phyloP scores from a whole-genome alignment of 2,113 vertebrate genomes.

The Dendropsophus ebraccatus region DNA sequence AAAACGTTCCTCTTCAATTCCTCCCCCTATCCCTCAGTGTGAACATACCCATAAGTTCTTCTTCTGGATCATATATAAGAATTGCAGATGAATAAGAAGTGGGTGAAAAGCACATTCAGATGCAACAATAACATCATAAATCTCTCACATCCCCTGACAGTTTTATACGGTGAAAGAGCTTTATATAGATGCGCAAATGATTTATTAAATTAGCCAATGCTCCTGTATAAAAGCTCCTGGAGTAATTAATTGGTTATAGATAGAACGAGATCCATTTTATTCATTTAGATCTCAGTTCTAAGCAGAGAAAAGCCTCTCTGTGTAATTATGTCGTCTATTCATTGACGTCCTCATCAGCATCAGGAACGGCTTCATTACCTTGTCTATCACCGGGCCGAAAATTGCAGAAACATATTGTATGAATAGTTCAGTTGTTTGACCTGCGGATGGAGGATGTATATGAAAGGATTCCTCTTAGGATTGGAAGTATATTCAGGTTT shows the following conservation, averaged over 20 bases:
- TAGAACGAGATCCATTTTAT: neutral
- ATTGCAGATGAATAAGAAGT: neutral
- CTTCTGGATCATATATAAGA: no score
- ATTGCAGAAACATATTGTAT: slow-evolving; percentile 32
- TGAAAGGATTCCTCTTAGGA: slow-evolving; percentile 24
- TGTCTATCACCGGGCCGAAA: slow-evolving; percentile 47
- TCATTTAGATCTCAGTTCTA: neutral
- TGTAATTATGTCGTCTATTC: slow-evolving; percentile 9
- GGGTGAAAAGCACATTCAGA: neutral
- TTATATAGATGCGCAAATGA: neutral
- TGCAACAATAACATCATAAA: neutral
- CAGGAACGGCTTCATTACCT: slow-evolving; percentile 30
- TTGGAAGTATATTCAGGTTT: slow-evolving; percentile 13
- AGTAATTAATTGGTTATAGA: neutral
- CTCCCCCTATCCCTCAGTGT: no score
- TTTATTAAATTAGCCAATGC: neutral
- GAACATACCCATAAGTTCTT: no score
- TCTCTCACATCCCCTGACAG: neutral
- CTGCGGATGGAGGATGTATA: neutral
- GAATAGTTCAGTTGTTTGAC: slow-evolving; percentile 48
- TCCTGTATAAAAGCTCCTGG: neutral
- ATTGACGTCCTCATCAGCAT: slow-evolving; percentile 11
- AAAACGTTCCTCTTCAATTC: no score
- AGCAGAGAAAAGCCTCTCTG: neutral
- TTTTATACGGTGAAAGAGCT: neutral